Evolutionary conservation across 1,140 invertebrate genomes (phyloP), one percentile per base, ranked within the genome.

Genomic region (Nephotettix cincticeps): DNA sequence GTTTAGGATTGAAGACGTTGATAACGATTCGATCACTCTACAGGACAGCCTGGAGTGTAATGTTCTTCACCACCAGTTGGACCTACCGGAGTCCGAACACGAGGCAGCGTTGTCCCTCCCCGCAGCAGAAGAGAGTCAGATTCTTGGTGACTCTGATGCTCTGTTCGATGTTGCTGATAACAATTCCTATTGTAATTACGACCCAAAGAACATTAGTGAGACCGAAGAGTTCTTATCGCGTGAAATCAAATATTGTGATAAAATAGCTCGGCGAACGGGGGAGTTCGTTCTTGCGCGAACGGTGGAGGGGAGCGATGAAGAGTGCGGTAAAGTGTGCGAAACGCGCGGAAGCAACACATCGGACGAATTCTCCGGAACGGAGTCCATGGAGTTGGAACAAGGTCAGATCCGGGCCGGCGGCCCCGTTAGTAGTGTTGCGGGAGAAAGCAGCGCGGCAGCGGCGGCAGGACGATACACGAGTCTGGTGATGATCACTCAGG

Each of bases 401-500:
- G 77, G 75, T 75, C 71, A 65, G 68, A 68, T 70, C 77, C 69
- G 64, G 40, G 67, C 74, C 74, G 77, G 40, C 68, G 61, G 45
- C 67, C 66, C 68, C 23, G 61, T 78, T 75, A 78, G 79, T 79
- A 80, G 78, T 81, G 83, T 47, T 17, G 23, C n/a, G 27, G 71
- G 65, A 51, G 73, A 74, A 68, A 72, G 68, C 65, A 64, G 85
- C 79, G 23, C 17, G 45, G 58, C 85, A 79, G 23, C 17, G 45
- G 82, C 78, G 74, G 85, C 78, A 75, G 90, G 90, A 81, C 90
- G 90, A 77, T 93, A 92, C 79, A 91, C 89, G 75, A 93, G 92
- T 83, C 86, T 93, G 83, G 90, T 93, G 80, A 93, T 93, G 91
- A 93, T 94, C 81, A 94, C 89, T 74, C 88, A 91, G 81, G 89